These are phyloP conservation scores for Tokudaia muenninki DNA, from an alignment of 2,797 vertebrate genomes.

Conservation along the genomic window DNA sequence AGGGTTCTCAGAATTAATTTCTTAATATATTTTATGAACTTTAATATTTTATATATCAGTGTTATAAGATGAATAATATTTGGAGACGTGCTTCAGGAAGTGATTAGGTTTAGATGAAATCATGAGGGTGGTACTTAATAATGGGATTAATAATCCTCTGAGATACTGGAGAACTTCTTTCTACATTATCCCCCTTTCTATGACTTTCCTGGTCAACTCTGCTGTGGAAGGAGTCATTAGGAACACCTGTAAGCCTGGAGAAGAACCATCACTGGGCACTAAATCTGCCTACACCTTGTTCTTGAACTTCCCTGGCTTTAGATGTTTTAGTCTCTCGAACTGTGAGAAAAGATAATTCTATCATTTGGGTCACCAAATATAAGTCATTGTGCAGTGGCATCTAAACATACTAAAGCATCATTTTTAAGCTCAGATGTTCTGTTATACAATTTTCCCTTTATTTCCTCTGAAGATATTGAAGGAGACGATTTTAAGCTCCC, in stretches of 20 bases:
- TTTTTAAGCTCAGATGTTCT: not conserved
- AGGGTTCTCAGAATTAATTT: conserved; percentile 39
- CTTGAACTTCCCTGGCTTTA: not conserved
- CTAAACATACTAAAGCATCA: not conserved
- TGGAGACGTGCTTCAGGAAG: not conserved
- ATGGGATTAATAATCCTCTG: not conserved
- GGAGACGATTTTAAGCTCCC: not conserved
- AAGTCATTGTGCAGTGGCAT: not conserved
- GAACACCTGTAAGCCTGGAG: not conserved
- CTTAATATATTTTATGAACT: conserved; percentile 12
- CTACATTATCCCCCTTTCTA: not conserved
- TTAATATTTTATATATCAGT: conserved; percentile 18
- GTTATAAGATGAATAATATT: conserved; percentile 3
- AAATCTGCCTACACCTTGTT: not conserved
- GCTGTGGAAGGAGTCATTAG: not conserved
- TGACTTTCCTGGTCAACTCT: not conserved
- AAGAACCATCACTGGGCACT: not conserved
- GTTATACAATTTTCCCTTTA: not conserved
- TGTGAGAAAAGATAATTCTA: conserved; percentile 11
- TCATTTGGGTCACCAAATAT: not conserved
- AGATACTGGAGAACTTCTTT: not conserved
- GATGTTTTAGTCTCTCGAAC: not conserved
- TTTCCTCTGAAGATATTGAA: not conserved
- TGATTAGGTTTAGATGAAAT: conserved; percentile 1
- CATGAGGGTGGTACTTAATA: not conserved